Conservation (phyloP, 2,888 invertebrate species). For the Drosophila macrothrix region DNA sequence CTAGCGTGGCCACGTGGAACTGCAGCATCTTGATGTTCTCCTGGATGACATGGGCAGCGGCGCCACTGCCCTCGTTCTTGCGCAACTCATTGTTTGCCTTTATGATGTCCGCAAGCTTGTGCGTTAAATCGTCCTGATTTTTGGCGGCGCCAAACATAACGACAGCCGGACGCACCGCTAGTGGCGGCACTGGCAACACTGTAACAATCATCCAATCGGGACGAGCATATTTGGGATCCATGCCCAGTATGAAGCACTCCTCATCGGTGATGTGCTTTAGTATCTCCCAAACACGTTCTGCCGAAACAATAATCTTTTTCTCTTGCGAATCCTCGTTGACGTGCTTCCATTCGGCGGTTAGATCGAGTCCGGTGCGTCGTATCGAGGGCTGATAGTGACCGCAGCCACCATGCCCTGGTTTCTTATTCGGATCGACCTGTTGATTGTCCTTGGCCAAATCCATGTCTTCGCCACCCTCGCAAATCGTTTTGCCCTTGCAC, state of each 20-base stretch:
- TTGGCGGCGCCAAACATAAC: conserved; percentile 99
- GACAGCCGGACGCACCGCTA: conserved; percentile 98
- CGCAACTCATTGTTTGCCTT: conserved; percentile 98
- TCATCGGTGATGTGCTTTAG: conserved; percentile 98
- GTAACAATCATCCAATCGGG: conserved; percentile 99
- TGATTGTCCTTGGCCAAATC: conserved; percentile 93
- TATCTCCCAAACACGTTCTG: conserved; percentile 98
- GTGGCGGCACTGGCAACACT: conserved; percentile 98
- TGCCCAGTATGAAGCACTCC: conserved; percentile 96
- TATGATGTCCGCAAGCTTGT: conserved; percentile 99
- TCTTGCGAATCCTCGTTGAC: conserved; percentile 99
- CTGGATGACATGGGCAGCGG: conserved; percentile 97
- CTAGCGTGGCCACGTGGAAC: conserved; percentile 98
- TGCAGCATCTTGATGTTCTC: conserved; percentile 99
- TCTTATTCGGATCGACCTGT: conserved; percentile 86
- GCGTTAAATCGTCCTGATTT: conserved; percentile 99
- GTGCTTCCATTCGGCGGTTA: conserved; percentile 99
- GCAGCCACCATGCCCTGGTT: conserved; percentile 95
- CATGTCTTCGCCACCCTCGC: conserved; percentile 99
- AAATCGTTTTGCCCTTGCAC: conserved; percentile 98
- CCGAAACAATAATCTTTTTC: conserved; percentile 96
- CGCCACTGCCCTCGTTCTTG: conserved; percentile 98
- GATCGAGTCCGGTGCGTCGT: conserved; percentile 94
- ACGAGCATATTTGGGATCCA: conserved; percentile 98
- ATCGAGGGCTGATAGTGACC: conserved; percentile 99